Conservation (phyloP, 2,113 vertebrate species). For the Rattus rattus region DNA sequence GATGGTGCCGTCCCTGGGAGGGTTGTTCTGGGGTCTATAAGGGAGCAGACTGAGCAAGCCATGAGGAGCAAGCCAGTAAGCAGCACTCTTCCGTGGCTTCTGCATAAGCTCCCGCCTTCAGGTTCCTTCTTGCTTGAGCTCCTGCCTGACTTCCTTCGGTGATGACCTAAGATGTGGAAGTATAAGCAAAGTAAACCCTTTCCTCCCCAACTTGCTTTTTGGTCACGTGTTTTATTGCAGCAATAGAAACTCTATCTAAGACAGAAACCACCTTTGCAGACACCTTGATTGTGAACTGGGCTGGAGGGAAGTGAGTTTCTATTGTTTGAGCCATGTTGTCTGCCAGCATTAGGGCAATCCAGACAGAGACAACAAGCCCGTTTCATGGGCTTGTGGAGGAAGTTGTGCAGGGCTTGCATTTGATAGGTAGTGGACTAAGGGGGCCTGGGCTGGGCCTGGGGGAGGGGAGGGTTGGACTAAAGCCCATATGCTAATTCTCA, state of each 20-base stretch:
- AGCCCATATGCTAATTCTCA: accelerated
- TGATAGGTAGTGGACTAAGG: not conserved
- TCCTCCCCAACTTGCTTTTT: not conserved
- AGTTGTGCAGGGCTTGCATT: not conserved
- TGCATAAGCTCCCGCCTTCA: not conserved
- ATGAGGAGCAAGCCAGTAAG: not conserved
- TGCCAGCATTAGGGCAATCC: not conserved
- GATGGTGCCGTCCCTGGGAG: too few relatives aligned
- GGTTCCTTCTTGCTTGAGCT: not conserved
- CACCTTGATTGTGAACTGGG: not conserved
- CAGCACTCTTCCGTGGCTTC: not conserved
- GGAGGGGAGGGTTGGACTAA: not conserved
- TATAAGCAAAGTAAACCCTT: accelerated
- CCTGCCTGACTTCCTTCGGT: not conserved
- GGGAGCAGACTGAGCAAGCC: not conserved
- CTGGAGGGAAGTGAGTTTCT: not conserved
- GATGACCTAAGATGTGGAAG: not conserved
- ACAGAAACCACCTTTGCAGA: not conserved
- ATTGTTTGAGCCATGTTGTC: not conserved
- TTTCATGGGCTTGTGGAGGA: too few relatives aligned
- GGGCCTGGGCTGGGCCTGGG: not conserved
- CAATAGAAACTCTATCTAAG: not conserved
- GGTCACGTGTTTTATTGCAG: not conserved
- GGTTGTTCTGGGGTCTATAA: not conserved
- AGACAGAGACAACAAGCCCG: not conserved